These are phyloP conservation scores for Scaptomyza hsui DNA, from an alignment of 1,140 invertebrate species.

Conservation along the genomic window DNA sequence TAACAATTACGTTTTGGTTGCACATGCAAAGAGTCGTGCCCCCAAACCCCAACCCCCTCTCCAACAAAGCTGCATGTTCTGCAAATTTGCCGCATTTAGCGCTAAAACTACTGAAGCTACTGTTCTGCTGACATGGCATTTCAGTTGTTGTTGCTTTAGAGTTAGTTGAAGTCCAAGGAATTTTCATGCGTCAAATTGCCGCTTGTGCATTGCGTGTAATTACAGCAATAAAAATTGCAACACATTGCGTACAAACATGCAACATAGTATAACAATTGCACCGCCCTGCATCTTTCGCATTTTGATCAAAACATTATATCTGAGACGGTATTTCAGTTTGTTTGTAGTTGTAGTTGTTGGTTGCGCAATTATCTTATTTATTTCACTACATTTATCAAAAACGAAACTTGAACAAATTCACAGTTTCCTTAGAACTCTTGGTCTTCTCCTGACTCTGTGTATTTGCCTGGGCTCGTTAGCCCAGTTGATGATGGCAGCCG, in stretches of 20 bases:
- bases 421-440: constrained; percentile 48
- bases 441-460: neutral
- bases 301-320: neutral
- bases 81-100: constrained; percentile 72
- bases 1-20: constrained; percentile 72
- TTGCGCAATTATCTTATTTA: constrained; percentile 76
- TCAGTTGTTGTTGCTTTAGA: constrained; percentile 23
- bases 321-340: constrained; percentile 13
- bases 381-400: constrained; percentile 74
- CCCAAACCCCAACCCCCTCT: constrained; percentile 15
- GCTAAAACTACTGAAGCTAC: constrained; percentile 28
- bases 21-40: constrained; percentile 53
- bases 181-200: constrained; percentile 82
- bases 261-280: constrained; percentile 42
- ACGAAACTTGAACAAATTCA: constrained; percentile 73
- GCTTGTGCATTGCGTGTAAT: constrained; percentile 78
- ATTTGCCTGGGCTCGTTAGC: constrained; percentile 64
- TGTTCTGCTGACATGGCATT: constrained; percentile 60
- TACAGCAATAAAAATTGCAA: constrained; percentile 80
- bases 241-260: constrained; percentile 79
- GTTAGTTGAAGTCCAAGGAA: constrained; percentile 52
- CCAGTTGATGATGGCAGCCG: constrained; percentile 12
- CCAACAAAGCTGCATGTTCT: constrained; percentile 6
- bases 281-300: constrained; percentile 4
- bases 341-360: constrained; percentile 17